These are phyloP conservation scores for Stomatorhinus walkeri DNA, from an alignment of 2,797 vertebrate species.

Conservation along the genomic window DNA sequence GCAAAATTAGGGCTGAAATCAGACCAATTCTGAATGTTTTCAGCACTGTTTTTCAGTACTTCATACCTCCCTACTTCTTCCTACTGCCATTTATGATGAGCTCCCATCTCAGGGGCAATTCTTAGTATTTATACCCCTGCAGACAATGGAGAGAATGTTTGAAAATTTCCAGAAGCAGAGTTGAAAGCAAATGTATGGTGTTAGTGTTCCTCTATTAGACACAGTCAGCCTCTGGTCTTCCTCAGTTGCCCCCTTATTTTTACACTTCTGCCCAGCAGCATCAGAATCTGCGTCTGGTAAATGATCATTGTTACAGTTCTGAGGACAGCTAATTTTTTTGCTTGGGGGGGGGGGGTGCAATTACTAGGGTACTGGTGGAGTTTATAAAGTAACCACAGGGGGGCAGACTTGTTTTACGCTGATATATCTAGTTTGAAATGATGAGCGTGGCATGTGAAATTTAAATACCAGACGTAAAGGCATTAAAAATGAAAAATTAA, in stretches of 20 bases:
- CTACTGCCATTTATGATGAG: neutral
- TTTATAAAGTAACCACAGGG: constrained; percentile 36
- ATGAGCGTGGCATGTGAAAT: neutral
- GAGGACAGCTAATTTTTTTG: neutral
- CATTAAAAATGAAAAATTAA: neutral
- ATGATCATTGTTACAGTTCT: constrained; percentile 1
- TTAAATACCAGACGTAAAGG: constrained; percentile 15
- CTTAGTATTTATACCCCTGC: neutral
- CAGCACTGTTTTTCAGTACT: neutral
- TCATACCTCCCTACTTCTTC: neutral
- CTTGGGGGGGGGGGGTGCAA: neutral
- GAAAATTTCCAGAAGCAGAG: neutral
- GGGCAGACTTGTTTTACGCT: constrained; percentile 47
- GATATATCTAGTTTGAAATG: neutral
- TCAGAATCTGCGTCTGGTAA: neutral
- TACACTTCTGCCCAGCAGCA: neutral
- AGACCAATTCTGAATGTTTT: neutral
- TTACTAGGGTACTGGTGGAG: neutral
- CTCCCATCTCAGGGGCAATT: neutral
- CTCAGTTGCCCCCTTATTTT: neutral
- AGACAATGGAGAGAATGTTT: neutral
- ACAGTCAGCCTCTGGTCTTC: neutral
- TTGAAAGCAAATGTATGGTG: neutral
- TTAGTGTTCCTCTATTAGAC: neutral
- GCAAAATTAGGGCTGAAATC: neutral